phyloP scores from a whole-genome alignment of 1,140 invertebrate genomes.

The Cataglyphis hispanica region DNA sequence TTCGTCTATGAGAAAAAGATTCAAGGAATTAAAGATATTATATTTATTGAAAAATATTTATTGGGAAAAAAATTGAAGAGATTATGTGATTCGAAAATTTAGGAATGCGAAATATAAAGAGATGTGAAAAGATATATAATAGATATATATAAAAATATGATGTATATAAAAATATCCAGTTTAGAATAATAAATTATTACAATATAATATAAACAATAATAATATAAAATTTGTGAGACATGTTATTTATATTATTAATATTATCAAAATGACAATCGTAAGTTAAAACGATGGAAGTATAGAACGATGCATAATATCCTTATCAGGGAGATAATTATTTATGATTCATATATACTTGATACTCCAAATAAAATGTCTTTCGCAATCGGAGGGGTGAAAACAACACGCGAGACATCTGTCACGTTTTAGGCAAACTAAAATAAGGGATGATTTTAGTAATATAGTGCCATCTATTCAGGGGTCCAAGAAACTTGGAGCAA shows the following conservation, averaged over 20 bases:
- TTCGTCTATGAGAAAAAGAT: neutral
- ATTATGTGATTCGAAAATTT: neutral
- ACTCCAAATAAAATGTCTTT: conserved; percentile 6
- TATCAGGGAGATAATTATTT: conserved; percentile 20
- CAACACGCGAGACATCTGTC: conserved; percentile 70
- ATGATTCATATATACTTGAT: neutral
- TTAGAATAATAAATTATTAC: neutral
- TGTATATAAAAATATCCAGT: neutral
- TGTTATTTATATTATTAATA: neutral
- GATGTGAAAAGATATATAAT: neutral
- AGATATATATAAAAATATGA: too few species aligned
- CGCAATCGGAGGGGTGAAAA: neutral
- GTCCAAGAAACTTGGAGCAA: conserved; percentile 26
- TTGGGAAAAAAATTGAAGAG: neutral
- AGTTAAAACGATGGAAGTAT: conserved; percentile 19
- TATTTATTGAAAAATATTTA: too few species aligned
- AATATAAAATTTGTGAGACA: neutral
- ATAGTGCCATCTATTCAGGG: conserved; percentile 74
- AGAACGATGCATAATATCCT: neutral
- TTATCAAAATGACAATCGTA: neutral
- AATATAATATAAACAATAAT: neutral
- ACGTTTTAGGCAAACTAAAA: conserved; percentile 60
- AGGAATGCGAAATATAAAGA: neutral
- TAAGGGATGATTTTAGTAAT: conserved; percentile 68
- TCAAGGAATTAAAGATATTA: neutral